Conservation (phyloP, 2,888 invertebrate species). For the Nemapogon koenigi region DNA sequence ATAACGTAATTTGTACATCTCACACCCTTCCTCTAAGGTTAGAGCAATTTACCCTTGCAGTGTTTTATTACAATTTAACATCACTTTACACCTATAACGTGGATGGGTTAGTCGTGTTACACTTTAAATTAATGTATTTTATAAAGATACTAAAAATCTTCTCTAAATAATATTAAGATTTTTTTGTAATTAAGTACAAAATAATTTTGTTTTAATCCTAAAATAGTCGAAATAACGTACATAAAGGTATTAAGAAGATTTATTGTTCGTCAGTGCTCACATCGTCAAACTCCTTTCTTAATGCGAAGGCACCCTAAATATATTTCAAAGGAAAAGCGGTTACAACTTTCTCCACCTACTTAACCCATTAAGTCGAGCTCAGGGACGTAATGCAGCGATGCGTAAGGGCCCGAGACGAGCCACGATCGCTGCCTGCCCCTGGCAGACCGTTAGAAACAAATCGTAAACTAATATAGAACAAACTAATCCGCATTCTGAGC, state of each 20-base stretch:
- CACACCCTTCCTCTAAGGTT: constrained; percentile 11
- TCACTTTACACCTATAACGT: constrained; percentile 19
- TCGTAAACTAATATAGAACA: constrained; percentile 24
- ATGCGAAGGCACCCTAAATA: constrained; percentile 29
- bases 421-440: constrained; percentile 38
- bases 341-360: constrained; percentile 32
- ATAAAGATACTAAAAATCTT: no score
- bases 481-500: neutral
- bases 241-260: constrained; percentile 6
- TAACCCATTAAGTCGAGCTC: constrained; percentile 35
- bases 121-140: no score
- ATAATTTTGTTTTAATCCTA: no score
- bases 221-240: no score
- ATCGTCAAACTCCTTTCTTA: constrained; percentile 3
- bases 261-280: constrained; percentile 7
- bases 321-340: constrained; percentile 36
- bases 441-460: constrained; percentile 52
- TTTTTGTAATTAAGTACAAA: no score
- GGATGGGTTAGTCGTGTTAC: constrained; percentile 13
- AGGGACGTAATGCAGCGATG: constrained; percentile 36
- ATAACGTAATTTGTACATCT: no score
- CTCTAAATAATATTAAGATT: no score
- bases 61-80: constrained; percentile 20
- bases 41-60: constrained; percentile 15
- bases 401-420: constrained; percentile 42